A percentile compares a stretch with the other conserved stretches of the same genome.
Conservation (phyloP, 2,888 invertebrate species). For the Parthenolecanium corni region DNA sequence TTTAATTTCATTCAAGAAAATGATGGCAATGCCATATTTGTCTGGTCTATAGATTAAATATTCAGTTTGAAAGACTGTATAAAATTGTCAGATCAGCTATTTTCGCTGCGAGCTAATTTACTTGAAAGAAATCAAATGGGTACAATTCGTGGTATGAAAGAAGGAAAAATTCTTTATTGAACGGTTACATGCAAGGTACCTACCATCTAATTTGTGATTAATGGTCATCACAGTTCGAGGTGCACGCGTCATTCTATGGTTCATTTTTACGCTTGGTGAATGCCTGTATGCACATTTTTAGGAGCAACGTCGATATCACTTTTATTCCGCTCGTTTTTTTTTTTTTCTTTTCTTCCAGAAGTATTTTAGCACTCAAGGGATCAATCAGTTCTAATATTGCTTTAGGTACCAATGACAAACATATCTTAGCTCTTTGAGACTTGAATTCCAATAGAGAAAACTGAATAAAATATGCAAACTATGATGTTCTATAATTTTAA, state of each 20-base stretch:
- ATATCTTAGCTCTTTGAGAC: not conserved
- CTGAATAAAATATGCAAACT: not conserved
- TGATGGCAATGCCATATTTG: too few species aligned
- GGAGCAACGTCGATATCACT: too few species aligned
- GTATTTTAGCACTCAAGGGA: too few species aligned
- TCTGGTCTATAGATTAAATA: too few species aligned
- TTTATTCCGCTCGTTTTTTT: too few species aligned
- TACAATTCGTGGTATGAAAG: not conserved
- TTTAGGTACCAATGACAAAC: not conserved
- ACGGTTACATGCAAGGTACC: constrained; percentile 16
- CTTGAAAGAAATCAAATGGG: not conserved
- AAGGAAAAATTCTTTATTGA: constrained; percentile 12
- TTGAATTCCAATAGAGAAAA: too few species aligned
- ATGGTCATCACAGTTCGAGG: constrained; percentile 14
- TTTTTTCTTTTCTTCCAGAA: too few species aligned
- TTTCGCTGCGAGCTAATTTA: not conserved
- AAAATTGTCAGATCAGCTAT: too few species aligned
- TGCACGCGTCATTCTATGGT: constrained; percentile 10
- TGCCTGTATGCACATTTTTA: not conserved
- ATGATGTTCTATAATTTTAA: not conserved
- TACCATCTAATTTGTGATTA: constrained; percentile 20
- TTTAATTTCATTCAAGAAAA: too few species aligned
- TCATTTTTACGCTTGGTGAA: not conserved
- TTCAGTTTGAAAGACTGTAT: too few species aligned
- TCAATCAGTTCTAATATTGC: too few species aligned